A percentile compares a stretch with the other conserved stretches of the same genome.
Conservation (phyloP, 2,888 invertebrate species). For the Xanthia togata region DNA sequence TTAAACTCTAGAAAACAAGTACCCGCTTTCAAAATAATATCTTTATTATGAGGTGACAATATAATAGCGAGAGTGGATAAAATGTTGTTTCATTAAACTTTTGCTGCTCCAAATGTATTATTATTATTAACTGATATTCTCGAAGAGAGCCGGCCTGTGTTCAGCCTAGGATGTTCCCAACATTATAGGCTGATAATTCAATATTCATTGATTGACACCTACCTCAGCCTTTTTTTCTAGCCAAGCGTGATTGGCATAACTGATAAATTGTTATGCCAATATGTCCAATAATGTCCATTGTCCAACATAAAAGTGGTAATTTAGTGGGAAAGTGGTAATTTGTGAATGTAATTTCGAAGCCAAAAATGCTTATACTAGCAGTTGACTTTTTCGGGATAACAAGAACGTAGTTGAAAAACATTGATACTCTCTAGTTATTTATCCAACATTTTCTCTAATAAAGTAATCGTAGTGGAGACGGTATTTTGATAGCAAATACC, state of each 20-base stretch:
- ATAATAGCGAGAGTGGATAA: background rate
- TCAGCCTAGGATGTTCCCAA: too few relatives aligned
- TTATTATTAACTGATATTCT: background rate
- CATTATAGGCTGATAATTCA: too few relatives aligned
- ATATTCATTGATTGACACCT: too few relatives aligned
- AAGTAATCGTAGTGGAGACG: constrained; percentile 27
- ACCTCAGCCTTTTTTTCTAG: too few relatives aligned
- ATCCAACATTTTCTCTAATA: background rate
- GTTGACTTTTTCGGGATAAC: background rate
- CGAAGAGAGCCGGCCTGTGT: too few relatives aligned
- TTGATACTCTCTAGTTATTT: background rate
- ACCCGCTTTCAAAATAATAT: background rate
- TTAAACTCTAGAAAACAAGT: background rate
- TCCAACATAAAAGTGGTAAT: background rate
- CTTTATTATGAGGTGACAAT: background rate
- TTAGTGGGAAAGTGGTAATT: too few relatives aligned
- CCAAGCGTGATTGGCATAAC: too few relatives aligned
- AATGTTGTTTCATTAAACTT: background rate
- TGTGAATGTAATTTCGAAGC: background rate
- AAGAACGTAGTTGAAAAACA: background rate
- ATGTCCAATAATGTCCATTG: too few relatives aligned
- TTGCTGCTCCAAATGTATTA: background rate
- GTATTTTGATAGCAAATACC: constrained; percentile 47
- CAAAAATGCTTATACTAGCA: background rate
- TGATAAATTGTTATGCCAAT: too few relatives aligned